Conservation (phyloP, 2,113 vertebrate species). For the Perccottus glenii region DNA sequence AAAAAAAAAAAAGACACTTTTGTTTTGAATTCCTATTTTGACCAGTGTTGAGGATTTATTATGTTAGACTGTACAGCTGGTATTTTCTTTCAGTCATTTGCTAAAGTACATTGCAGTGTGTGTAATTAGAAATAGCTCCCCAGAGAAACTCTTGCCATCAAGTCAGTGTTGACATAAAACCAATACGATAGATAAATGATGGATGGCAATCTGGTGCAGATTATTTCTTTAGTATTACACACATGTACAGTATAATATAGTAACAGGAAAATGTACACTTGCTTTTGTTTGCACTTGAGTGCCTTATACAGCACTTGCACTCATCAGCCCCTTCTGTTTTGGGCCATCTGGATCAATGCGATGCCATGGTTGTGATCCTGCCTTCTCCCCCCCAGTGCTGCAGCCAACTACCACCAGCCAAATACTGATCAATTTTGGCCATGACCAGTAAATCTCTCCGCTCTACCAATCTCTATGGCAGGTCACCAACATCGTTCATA, state of each 20-base stretch:
- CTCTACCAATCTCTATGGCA: conserved; percentile 52
- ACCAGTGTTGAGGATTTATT: background rate
- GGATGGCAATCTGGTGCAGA: background rate
- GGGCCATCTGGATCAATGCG: conserved; percentile 60
- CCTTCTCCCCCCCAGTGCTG: conserved; percentile 54
- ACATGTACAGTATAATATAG: background rate
- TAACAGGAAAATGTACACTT: conserved; percentile 35
- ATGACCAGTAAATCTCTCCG: conserved; percentile 42
- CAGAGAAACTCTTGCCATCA: conserved; percentile 18
- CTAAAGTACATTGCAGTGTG: background rate
- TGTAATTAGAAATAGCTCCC: conserved; percentile 23
- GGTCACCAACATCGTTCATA: conserved; percentile 47
- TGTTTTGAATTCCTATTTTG: background rate
- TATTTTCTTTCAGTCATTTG: conserved; percentile 11
- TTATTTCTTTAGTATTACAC: background rate
- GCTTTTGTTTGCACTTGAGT: conserved; percentile 51
- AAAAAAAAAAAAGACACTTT: background rate
- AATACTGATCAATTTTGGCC: conserved; percentile 56
- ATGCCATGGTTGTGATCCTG: conserved; percentile 40
- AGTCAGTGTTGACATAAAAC: conserved; percentile 2
- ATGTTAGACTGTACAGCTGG: background rate
- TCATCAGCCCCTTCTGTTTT: conserved; percentile 58
- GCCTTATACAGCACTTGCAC: conserved; percentile 51
- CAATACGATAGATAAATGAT: background rate
- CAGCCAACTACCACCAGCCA: conserved; percentile 52